phyloP scores from a whole-genome alignment of 2,888 invertebrate genomes.

The Blastobasis adustella region DNA sequence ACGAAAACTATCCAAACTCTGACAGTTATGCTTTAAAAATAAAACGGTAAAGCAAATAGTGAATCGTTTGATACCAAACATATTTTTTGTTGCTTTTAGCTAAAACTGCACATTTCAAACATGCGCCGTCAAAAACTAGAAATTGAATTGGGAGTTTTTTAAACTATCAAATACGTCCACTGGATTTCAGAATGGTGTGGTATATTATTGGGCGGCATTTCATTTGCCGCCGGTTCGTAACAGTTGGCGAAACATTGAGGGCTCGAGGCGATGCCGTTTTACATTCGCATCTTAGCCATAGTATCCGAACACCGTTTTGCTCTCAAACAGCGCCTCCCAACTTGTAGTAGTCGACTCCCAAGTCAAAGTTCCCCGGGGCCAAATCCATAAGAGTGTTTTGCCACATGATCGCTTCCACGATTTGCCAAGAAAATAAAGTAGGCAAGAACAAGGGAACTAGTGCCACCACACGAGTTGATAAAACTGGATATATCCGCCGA shows the following conservation, averaged over 20 bases:
- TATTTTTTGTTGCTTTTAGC: too few relatives aligned
- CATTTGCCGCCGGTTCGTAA: neutral
- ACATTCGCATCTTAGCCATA: conserved; percentile 46
- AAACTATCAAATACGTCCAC: too few relatives aligned
- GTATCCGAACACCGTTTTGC: conserved; percentile 63
- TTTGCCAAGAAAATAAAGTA: conserved; percentile 70
- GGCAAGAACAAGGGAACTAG: conserved; percentile 50
- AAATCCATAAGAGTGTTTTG: conserved; percentile 71
- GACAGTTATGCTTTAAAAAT: too few relatives aligned
- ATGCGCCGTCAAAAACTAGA: too few relatives aligned
- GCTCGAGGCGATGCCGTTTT: conserved; percentile 43
- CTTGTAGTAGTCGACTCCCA: conserved; percentile 43
- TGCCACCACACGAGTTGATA: conserved; percentile 52
- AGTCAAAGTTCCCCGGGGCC: conserved; percentile 68
- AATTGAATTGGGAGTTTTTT: too few relatives aligned
- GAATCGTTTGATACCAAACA: too few relatives aligned
- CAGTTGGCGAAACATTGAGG: conserved; percentile 19
- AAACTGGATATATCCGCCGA: conserved; percentile 39
- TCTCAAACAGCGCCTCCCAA: conserved; percentile 51
- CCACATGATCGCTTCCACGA: conserved; percentile 71
- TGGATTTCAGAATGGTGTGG: too few relatives aligned
- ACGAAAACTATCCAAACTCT: too few relatives aligned
- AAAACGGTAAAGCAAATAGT: too few relatives aligned
- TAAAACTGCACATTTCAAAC: too few relatives aligned
- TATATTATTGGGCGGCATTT: neutral